A percentile compares a stretch with the other conserved stretches of the same genome.
Evolutionary conservation across 2,888 invertebrate genomes (phyloP).

Genomic region (Plagiodera versicolora): DNA sequence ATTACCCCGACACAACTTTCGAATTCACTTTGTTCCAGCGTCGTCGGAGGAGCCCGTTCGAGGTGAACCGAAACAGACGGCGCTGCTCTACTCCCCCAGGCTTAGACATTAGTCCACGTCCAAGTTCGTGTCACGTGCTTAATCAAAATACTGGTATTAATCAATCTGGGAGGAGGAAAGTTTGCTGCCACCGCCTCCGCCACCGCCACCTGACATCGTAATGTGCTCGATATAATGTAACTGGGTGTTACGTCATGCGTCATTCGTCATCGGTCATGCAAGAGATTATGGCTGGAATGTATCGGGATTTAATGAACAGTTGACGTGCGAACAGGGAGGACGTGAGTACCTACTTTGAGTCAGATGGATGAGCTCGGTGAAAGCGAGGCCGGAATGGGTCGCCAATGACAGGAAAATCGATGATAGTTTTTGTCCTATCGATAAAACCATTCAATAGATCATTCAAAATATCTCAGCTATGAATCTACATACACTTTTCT

Average conservation of each 20-base stretch:
- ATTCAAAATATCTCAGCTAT: too few relatives aligned
- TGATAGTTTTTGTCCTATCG: too few relatives aligned
- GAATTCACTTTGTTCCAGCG: slow-evolving; percentile 34
- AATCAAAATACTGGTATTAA: slow-evolving; percentile 50
- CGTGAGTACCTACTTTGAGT: not conserved
- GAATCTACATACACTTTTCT: too few relatives aligned
- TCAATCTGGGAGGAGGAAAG: slow-evolving; percentile 41
- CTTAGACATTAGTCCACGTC: slow-evolving; percentile 49
- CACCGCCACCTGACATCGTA: slow-evolving; percentile 36
- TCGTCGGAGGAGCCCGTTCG: slow-evolving; percentile 12
- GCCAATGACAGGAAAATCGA: too few relatives aligned
- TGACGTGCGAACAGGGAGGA: not conserved
- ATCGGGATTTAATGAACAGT: not conserved
- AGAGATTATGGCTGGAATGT: not conserved
- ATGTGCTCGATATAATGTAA: slow-evolving; percentile 34
- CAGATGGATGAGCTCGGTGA: too few relatives aligned
- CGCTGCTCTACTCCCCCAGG: slow-evolving; percentile 29
- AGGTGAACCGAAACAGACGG: slow-evolving; percentile 28
- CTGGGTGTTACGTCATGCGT: slow-evolving; percentile 26
- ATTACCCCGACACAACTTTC: slow-evolving; percentile 30
- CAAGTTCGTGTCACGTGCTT: slow-evolving; percentile 48
- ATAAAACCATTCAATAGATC: too few relatives aligned
- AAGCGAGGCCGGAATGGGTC: too few relatives aligned
- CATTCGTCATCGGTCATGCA: slow-evolving; percentile 4
- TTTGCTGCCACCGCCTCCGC: slow-evolving; percentile 29